Evolutionary conservation across 2,113 vertebrate species (phyloP), one percentile per base, ranked within the genome.

Genomic region (Nothobranchius furzeri): DNA sequence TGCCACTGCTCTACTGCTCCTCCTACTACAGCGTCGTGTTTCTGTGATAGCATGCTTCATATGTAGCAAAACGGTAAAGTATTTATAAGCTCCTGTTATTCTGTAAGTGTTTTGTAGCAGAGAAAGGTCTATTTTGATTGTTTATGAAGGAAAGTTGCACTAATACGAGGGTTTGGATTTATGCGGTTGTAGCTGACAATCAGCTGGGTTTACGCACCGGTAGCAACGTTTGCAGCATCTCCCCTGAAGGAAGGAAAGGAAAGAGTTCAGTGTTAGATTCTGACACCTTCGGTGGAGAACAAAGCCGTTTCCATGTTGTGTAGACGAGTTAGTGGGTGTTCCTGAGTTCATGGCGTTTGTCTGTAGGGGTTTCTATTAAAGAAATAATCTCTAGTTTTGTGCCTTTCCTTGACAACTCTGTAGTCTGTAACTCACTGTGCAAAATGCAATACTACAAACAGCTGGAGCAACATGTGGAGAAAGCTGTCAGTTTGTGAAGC

Each of bases 381-480:
- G 71, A 79, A 76, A 75, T 83, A 40, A 79, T 83, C 79, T 82
- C 71, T 85, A 78, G 85, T 88, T 83, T 75, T 62, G 87, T 90
- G 82, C 88, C 88, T 90, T 88, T 75, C 72, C 79, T 88, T 48
- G 8, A 64, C 72, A 78, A 78, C 67, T 64, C 74, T 76, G 76
- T 82, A 56, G 76, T 86, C 76, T 90, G 80, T 87, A 70, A 73
- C 80, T 67, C 80, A 81, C 79, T 87, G 84, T 83, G 80, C 78
- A 70, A 81, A 81, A 79, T 79, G 77, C 83, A 86, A 86, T 82
- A 85, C 86, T 87, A 83, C 87, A 82, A 86, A 81, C 79, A 81
- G 36, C 68, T 73, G 52, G 65, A 81, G 51, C 20, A 60, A 75
- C 73, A 6, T 86, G 84, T 85, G 64, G 15, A 69, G 69, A 30